A percentile compares a stretch with the other conserved stretches of the same genome.
Evolutionary conservation across 2,113 vertebrate genomes (phyloP).

Genomic region (Cervus canadensis): DNA sequence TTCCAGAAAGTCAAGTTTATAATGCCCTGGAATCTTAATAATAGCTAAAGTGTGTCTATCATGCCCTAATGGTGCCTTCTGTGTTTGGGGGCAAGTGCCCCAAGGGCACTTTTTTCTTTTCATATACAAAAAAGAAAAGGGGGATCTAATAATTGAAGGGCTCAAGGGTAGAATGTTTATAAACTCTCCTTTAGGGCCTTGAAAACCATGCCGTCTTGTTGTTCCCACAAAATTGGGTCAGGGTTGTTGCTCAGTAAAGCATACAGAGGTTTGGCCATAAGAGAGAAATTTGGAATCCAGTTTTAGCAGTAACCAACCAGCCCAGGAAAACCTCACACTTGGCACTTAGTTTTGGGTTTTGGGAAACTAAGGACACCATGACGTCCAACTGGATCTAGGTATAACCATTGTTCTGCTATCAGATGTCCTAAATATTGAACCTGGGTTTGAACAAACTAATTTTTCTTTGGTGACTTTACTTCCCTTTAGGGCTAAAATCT

Average conservation of each 20-base stretch:
- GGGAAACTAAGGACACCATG: not conserved
- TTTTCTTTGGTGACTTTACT: not conserved
- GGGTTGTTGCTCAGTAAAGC: not conserved
- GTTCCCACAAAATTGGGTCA: not conserved
- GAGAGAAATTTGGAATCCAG: not conserved
- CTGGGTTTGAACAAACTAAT: not conserved
- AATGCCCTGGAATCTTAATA: not conserved
- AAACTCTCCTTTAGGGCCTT: not conserved
- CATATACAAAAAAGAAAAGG: not conserved
- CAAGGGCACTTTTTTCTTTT: not conserved
- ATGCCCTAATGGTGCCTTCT: not conserved
- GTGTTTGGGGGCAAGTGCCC: not conserved
- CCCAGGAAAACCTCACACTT: not conserved
- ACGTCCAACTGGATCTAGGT: not conserved
- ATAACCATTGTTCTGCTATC: not conserved
- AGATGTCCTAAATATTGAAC: not conserved
- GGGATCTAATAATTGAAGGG: not conserved
- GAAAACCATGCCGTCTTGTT: not conserved
- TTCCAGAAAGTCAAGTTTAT: not conserved
- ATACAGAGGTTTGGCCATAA: not conserved
- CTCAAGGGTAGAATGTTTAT: not conserved
- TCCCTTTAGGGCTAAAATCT: not conserved
- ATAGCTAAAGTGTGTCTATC: not conserved
- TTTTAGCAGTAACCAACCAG: not conserved
- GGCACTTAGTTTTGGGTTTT: not conserved